A percentile compares a stretch with the other conserved stretches of the same genome.
phyloP scores from a whole-genome alignment of 2,888 invertebrate genomes.

The Gymnoscelis rufifasciata region DNA sequence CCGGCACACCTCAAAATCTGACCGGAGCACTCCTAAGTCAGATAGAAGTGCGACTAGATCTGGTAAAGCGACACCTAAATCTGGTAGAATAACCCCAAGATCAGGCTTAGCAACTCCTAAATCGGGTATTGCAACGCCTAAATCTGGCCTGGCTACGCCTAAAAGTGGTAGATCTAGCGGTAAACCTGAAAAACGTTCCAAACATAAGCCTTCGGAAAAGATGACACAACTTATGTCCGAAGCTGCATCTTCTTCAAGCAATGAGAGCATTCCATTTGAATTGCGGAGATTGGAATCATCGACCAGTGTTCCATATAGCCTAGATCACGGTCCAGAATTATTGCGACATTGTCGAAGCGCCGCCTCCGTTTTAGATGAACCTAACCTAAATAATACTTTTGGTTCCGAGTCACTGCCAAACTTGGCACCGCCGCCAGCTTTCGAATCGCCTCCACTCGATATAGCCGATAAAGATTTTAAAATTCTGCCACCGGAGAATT shows the following conservation, averaged over 20 bases:
- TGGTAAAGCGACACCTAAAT: conserved; percentile 66
- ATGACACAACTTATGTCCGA: conserved; percentile 76
- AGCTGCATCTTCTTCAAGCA: conserved; percentile 80
- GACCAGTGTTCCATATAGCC: conserved; percentile 82
- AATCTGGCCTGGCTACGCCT: conserved; percentile 72
- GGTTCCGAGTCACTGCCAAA: conserved; percentile 87
- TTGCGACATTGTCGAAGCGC: conserved; percentile 79
- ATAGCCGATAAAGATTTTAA: conserved; percentile 74
- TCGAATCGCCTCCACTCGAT: conserved; percentile 76
- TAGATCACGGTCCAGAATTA: conserved; percentile 72
- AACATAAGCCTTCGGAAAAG: conserved; percentile 73
- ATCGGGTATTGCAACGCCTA: conserved; percentile 65
- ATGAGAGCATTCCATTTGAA: conserved; percentile 76
- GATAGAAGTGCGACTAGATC: conserved; percentile 66
- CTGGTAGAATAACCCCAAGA: conserved; percentile 64
- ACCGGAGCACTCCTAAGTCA: conserved; percentile 70
- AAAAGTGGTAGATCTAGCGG: conserved; percentile 79
- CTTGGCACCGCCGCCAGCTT: conserved; percentile 81
- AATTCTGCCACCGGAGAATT: conserved; percentile 72
- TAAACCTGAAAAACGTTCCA: conserved; percentile 67
- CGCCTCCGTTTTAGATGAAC: conserved; percentile 78
- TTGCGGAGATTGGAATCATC: conserved; percentile 77
- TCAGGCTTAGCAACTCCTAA: conserved; percentile 69
- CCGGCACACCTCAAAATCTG: conserved; percentile 68
- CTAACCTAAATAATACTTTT: conserved; percentile 70